Evolutionary conservation across 2,888 invertebrate species (phyloP).

Genomic region (Drosophila austrosaltans): DNA sequence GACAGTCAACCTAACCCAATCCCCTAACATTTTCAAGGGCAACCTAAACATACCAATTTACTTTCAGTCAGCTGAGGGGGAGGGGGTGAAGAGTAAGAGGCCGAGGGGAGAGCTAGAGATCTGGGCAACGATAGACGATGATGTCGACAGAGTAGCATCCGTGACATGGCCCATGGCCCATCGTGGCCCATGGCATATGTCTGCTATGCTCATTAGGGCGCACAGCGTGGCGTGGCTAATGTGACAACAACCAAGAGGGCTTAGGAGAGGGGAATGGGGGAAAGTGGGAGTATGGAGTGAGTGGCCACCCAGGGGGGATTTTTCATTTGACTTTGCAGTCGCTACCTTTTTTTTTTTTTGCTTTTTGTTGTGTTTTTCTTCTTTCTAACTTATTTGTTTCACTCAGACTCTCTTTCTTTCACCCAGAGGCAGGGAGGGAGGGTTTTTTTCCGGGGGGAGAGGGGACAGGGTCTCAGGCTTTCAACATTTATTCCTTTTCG

Average conservation of each 20-base stretch:
- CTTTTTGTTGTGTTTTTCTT: constrained; percentile 17
- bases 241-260: constrained; percentile 61
- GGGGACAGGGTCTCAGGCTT: constrained; percentile 24
- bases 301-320: constrained; percentile 49
- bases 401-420: constrained; percentile 2
- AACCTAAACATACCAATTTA: constrained; percentile 60
- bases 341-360: constrained; percentile 41
- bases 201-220: constrained; percentile 75
- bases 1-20: constrained; percentile 16
- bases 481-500: constrained; percentile 62
- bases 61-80: constrained; percentile 31
- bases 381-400: constrained; percentile 38
- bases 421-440: not conserved
- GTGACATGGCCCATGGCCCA: constrained; percentile 52
- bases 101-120: constrained; percentile 43
- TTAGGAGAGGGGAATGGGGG: not conserved
- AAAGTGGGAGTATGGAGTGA: constrained; percentile 10
- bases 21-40: constrained; percentile 50
- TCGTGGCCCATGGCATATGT: constrained; percentile 68
- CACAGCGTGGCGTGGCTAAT: constrained; percentile 78
- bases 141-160: constrained; percentile 29
- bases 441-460: no score
- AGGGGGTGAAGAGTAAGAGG: not conserved
- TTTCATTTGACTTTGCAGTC: constrained; percentile 72
- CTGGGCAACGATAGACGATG: constrained; percentile 51